Percentiles rank a stretch among this genome's conserved stretches.
Evolutionary conservation across 2,888 invertebrate genomes (phyloP).

Genomic region (Orchesella flavescens): DNA sequence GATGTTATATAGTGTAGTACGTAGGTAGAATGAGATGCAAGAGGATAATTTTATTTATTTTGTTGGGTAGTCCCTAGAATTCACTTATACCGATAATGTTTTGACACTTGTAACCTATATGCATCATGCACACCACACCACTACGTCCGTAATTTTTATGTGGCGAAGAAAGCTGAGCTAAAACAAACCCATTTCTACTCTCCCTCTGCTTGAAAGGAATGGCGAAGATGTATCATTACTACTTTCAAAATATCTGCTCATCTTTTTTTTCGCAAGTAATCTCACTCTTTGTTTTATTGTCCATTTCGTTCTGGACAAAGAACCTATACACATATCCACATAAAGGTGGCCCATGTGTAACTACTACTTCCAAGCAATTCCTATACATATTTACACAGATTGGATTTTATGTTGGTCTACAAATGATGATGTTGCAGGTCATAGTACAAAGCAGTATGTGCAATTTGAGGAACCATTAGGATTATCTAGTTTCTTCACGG

Average conservation of each 20-base stretch:
- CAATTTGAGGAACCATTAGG: constrained; percentile 39
- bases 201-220: background rate
- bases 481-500: constrained; percentile 41
- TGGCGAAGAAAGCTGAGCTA: background rate
- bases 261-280: background rate
- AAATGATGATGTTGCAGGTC: constrained; percentile 38
- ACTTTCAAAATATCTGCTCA: too few species aligned
- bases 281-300: background rate
- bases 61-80: too few species aligned
- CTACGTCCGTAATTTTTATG: background rate
- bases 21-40: constrained; percentile 7
- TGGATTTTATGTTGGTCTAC: too few species aligned
- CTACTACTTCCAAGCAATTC: background rate
- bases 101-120: too few species aligned
- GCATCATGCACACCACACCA: background rate
- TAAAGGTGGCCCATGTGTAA: background rate
- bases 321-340: too few species aligned
- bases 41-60: background rate
- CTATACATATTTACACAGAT: too few species aligned
- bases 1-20: background rate
- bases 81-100: too few species aligned
- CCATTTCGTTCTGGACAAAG: background rate
- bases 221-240: too few species aligned
- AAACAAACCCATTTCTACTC: constrained; percentile 7
- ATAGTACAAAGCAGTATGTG: constrained; percentile 22